Evolutionary conservation across 2,113 vertebrate species (phyloP), one percentile per base, ranked within the genome.

Genomic region (Caracal caracal): DNA sequence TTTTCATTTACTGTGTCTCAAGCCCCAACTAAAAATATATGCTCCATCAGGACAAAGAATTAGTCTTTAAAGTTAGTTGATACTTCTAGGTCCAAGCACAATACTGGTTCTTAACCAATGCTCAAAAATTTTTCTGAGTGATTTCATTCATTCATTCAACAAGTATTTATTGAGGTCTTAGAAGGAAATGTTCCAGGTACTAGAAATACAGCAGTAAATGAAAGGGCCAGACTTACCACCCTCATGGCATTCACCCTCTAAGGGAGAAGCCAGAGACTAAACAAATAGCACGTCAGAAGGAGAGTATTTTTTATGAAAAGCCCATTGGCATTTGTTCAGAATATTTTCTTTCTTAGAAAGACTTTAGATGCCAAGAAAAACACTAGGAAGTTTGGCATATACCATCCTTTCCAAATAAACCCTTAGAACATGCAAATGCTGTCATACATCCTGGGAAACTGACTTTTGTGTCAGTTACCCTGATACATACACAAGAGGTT

Each of bases 101-200:
- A 88, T 17, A 63, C 9, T 43, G 70, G 7, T 65, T 93, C 40
- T 66, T 90, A 94, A 59, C 59, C 61, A 37, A 33, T 22, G 3
- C 30, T 76, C 71, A 65, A 56, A 96, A 89, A 24, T 37, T 49
- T 40, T 70, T 15, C 37, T 56, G 70, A 96, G 49, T 79, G 26
- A 80, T 78, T 80, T 80, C 11, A 85, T 80, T 76, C 37, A 96
- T 28, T 86, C 61, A 91, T 53, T 95, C 87, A 93, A n/a, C 66
- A 96, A 95, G 86, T 71, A 78, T 80, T 71, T 82, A 70, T 9
- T 66, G 73, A 86, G 3, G 19, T 82, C n/a, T 78, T 68, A 43
- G 12, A 88, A 63, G 73, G 63, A 90, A 66, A 28, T n/a, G 30
- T 65, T 88, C 15, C 22, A 70, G 30, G 47, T 17, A 43, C 24